These are phyloP conservation scores for Aphis gossypii DNA, from an alignment of 1,140 invertebrate species.

Conservation along the genomic window DNA sequence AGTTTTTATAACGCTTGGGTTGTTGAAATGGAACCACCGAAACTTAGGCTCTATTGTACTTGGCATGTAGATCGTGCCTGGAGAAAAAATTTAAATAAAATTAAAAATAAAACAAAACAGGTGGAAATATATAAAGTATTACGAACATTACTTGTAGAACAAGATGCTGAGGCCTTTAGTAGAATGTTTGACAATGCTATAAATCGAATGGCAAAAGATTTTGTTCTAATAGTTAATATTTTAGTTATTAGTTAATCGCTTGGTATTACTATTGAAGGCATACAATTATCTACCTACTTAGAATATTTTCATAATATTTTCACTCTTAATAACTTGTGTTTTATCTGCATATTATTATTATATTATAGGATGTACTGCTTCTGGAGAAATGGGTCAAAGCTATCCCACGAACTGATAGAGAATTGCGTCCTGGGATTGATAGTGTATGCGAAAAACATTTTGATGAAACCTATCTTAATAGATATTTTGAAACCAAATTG, in stretches of 20 bases:
- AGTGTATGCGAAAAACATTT: background rate
- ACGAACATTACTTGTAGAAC: background rate
- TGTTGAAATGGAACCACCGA: no score
- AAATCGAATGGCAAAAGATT: slow-evolving; percentile 1
- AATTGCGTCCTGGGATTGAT: no score
- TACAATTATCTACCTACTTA: no score
- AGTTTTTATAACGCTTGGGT: no score
- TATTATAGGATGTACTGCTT: background rate
- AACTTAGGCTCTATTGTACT: no score
- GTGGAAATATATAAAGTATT: background rate
- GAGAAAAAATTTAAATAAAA: no score
- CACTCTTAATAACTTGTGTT: no score
- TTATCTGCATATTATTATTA: background rate
- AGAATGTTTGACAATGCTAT: slow-evolving; percentile 17
- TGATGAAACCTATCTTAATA: background rate
- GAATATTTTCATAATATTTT: no score
- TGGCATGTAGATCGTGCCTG: no score
- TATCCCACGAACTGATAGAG: background rate
- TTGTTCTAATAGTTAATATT: background rate
- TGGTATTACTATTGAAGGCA: no score
- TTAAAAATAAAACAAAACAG: background rate
- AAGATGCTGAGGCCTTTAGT: background rate
- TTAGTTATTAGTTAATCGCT: no score
- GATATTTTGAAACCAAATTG: background rate
- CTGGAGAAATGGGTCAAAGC: background rate